Conservation (phyloP, 2,888 invertebrate species). For the Nowickia ferox region DNA sequence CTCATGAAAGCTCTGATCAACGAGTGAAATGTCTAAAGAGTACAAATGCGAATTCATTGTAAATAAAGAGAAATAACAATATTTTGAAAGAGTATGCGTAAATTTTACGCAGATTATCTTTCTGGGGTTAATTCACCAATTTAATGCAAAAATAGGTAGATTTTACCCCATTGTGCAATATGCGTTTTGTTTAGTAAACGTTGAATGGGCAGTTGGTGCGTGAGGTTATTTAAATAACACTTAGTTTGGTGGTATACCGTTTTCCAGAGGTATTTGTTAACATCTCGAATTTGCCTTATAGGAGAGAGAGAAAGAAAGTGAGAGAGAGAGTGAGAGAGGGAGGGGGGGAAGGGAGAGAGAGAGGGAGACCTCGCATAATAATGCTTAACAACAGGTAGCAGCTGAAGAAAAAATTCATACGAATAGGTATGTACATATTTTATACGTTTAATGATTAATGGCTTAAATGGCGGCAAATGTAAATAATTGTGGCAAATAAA, state of each 20-base stretch:
- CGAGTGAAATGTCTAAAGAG: no score
- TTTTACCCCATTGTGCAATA: not conserved
- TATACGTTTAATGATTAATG: conserved; percentile 14
- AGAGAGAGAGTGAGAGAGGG: no score
- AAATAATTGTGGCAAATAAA: not conserved
- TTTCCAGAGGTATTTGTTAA: not conserved
- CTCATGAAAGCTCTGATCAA: no score
- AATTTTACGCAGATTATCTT: no score
- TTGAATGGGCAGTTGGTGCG: conserved; percentile 6
- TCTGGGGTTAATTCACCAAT: no score
- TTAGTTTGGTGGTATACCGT: not conserved
- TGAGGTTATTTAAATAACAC: not conserved
- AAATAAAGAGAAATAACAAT: no score
- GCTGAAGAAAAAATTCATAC: not conserved
- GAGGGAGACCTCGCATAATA: not conserved
- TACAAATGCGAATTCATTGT: no score
- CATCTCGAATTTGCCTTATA: not conserved
- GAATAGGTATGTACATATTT: no score
- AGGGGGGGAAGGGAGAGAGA: no score
- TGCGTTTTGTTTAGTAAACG: not conserved
- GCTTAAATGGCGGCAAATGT: not conserved
- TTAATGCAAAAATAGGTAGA: no score
- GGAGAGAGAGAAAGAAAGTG: not conserved
- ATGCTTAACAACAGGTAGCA: not conserved
- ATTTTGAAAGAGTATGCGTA: no score